Conservation (phyloP, 1,140 invertebrate species). For the Thalassaphorura encarpata region DNA sequence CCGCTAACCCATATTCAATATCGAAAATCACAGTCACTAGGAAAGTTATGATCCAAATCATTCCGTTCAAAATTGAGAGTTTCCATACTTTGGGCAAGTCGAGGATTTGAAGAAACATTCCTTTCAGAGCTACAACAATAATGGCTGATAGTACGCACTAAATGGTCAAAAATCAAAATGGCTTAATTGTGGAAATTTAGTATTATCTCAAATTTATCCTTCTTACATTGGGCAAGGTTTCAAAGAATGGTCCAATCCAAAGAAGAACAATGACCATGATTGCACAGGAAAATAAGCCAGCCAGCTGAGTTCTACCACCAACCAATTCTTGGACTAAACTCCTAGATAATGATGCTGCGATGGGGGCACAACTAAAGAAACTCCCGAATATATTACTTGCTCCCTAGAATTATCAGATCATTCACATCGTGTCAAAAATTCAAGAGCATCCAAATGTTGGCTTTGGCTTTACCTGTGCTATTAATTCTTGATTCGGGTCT, state of each 20-base stretch:
- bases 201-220: too few species aligned
- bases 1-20: slow-evolving; percentile 67
- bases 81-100: slow-evolving; percentile 63
- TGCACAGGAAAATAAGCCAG: slow-evolving; percentile 55
- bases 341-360: slow-evolving; percentile 66
- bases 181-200: too few species aligned
- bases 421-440: background rate
- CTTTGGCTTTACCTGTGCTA: slow-evolving; percentile 38
- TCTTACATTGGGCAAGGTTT: slow-evolving; percentile 61
- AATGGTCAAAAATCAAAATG: slow-evolving; percentile 24
- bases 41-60: slow-evolving; percentile 76
- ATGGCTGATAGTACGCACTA: slow-evolving; percentile 75
- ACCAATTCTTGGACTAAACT: slow-evolving; percentile 62
- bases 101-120: slow-evolving; percentile 70
- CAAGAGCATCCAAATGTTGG: too few species aligned
- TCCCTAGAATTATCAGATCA: slow-evolving; percentile 46
- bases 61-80: slow-evolving; percentile 66
- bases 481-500: slow-evolving; percentile 77
- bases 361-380: slow-evolving; percentile 74
- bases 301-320: slow-evolving; percentile 67
- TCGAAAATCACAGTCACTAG: slow-evolving; percentile 65
- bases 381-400: slow-evolving; percentile 66
- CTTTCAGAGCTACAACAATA: slow-evolving; percentile 81
- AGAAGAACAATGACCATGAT: slow-evolving; percentile 64
- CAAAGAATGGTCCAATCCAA: slow-evolving; percentile 75